Conservation (phyloP, 2,888 invertebrate genomes). For the Ectemnius cavifrons region DNA sequence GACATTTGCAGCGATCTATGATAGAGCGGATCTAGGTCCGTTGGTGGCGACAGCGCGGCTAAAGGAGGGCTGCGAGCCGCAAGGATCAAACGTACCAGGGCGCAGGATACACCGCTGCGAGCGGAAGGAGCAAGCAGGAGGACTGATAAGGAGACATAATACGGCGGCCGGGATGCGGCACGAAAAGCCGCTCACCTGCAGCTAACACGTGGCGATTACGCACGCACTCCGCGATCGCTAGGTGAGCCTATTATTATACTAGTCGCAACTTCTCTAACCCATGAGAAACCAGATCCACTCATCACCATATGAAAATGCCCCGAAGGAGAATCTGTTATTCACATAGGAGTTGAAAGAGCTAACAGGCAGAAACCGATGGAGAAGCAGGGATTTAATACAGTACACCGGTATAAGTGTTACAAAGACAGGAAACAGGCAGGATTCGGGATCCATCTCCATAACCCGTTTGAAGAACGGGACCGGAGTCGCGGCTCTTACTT, state of each 20-base stretch:
- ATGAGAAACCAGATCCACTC: no score
- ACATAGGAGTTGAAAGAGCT: no score
- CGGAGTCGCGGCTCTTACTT: conserved; percentile 4
- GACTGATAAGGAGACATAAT: conserved; percentile 54
- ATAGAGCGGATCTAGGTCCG: conserved; percentile 22
- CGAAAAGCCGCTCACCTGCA: conserved; percentile 72
- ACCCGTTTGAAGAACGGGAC: conserved; percentile 7
- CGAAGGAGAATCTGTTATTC: no score
- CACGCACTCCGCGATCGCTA: conserved; percentile 73
- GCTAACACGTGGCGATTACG: conserved; percentile 76
- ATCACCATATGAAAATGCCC: no score
- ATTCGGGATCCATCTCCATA: conserved; percentile 6
- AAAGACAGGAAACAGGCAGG: neutral
- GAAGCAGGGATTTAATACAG: neutral
- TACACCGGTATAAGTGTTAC: neutral
- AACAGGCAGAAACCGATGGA: no score
- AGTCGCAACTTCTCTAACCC: no score
- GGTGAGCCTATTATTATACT: conserved; percentile 63
- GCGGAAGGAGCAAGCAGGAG: conserved; percentile 28
- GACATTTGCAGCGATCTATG: conserved; percentile 14
- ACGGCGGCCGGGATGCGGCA: conserved; percentile 76
- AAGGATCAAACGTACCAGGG: neutral
- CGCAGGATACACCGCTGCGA: conserved; percentile 5
- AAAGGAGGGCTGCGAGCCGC: conserved; percentile 1
- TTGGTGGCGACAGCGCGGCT: neutral